These are phyloP conservation scores for Ctenomys sociabilis DNA, from an alignment of 2,113 vertebrate genomes.

Conservation along the genomic window DNA sequence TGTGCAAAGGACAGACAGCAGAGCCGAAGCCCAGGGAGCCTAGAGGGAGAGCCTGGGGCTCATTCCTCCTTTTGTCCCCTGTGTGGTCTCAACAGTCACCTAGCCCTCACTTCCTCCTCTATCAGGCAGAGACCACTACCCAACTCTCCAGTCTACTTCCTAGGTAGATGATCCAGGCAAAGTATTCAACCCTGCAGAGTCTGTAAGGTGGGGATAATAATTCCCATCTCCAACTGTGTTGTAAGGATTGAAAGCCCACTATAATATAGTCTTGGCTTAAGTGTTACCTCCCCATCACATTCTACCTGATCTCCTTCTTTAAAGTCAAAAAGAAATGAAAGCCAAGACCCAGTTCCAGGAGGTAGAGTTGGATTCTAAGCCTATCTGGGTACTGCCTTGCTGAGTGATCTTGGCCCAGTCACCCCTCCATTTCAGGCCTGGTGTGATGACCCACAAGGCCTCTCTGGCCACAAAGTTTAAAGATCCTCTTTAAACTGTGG, in stretches of 20 bases:
- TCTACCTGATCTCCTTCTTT: neutral
- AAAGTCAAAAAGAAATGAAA: neutral
- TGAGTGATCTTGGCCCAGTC: neutral
- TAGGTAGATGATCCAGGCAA: neutral
- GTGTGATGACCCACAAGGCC: neutral
- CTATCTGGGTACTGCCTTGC: neutral
- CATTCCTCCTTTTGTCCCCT: accelerated
- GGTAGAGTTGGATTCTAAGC: neutral
- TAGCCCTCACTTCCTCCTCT: neutral
- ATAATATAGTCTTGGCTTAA: neutral
- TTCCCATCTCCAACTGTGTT: neutral
- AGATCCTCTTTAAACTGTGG: neutral
- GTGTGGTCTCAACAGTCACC: neutral
- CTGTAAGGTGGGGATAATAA: neutral
- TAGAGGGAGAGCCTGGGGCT: accelerated
- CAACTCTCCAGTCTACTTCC: neutral
- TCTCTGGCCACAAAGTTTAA: neutral
- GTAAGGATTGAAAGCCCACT: neutral
- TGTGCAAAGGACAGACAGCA: neutral
- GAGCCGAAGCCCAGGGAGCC: neutral
- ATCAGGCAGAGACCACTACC: neutral
- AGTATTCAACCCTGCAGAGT: neutral
- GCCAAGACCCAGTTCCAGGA: neutral
- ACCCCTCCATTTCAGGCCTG: neutral
- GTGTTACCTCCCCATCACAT: neutral